Percentiles rank a stretch among this genome's conserved stretches.
phyloP scores from a whole-genome alignment of 2,113 vertebrate species.

The Leucoraja erinaceus region DNA sequence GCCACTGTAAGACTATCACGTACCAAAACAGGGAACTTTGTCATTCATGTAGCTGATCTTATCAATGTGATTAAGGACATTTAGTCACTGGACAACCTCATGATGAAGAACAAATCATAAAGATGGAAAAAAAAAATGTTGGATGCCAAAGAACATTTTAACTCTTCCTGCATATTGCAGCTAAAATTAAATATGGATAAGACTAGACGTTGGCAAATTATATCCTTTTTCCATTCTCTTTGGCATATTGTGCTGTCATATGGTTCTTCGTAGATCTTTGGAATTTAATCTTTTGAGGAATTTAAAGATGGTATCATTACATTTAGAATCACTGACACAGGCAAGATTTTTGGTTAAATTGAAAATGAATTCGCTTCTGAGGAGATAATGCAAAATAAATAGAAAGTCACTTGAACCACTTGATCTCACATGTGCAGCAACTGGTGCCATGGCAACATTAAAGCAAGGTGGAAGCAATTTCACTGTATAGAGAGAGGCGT shows the following conservation, averaged over 20 bases:
- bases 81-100: neutral
- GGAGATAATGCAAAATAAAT: conserved; percentile 16
- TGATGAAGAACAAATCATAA: neutral
- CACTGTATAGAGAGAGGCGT: neutral
- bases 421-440: neutral
- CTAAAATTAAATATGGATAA: neutral
- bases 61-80: neutral
- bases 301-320: neutral
- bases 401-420: conserved; percentile 22
- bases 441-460: neutral
- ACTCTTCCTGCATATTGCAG: neutral
- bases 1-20: neutral
- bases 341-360: neutral
- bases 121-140: neutral
- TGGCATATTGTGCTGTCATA: neutral
- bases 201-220: neutral
- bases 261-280: neutral
- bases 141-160: neutral
- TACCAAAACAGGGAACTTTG: neutral
- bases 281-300: neutral
- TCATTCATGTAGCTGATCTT: neutral
- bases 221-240: neutral
- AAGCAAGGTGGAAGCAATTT: conserved; percentile 16
- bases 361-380: conserved; percentile 16
- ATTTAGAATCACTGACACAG: neutral